These are phyloP conservation scores for Nymphalis urticae DNA, from an alignment of 2,888 invertebrate species.

Conservation along the genomic window DNA sequence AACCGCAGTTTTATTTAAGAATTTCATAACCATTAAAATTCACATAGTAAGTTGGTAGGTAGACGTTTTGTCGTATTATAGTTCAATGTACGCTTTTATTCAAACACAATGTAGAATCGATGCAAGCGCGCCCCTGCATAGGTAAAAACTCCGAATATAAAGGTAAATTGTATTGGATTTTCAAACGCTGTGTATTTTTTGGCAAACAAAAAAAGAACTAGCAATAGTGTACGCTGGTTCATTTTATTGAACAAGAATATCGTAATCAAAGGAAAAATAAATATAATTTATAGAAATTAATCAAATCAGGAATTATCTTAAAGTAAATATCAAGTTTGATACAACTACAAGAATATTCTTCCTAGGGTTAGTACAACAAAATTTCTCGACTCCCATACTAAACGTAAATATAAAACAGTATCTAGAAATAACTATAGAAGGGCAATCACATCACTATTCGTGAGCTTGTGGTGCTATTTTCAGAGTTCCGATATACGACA, in stretches of 20 bases:
- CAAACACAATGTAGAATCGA: slow-evolving; percentile 30
- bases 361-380: background rate
- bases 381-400: slow-evolving; percentile 7
- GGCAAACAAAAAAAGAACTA: slow-evolving; percentile 5
- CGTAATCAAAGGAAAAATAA: background rate
- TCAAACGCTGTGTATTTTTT: slow-evolving; percentile 20
- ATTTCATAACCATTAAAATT: background rate
- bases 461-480: slow-evolving; percentile 73
- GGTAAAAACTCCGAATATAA: slow-evolving; percentile 22
- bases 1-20: background rate
- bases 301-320: background rate
- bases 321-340: background rate
- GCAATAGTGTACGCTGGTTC: slow-evolving; percentile 1
- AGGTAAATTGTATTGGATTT: slow-evolving; percentile 26
- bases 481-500: slow-evolving; percentile 54
- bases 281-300: too few relatives aligned
- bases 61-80: slow-evolving; percentile 12
- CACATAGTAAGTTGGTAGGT: slow-evolving; percentile 4
- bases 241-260: background rate
- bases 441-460: slow-evolving; percentile 74
- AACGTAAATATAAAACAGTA: slow-evolving; percentile 48
- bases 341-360: background rate
- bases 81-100: slow-evolving; percentile 32
- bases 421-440: slow-evolving; percentile 70
- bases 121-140: slow-evolving; percentile 29